Conservation (phyloP, 2,113 vertebrate genomes). For the Beaufortia kweichowensis region DNA sequence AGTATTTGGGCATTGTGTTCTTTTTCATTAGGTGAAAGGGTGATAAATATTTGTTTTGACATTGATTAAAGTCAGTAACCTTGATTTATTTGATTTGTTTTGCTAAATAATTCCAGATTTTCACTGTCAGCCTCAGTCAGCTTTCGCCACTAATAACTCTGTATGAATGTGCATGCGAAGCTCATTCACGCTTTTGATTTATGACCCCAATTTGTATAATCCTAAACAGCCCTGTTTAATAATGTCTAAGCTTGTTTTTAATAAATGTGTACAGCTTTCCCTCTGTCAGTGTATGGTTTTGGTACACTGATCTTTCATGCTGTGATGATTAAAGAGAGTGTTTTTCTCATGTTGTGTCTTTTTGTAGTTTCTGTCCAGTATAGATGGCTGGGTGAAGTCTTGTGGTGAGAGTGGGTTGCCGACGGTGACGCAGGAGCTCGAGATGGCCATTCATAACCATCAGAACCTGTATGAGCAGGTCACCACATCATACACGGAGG, state of each 20-base stretch:
- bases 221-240: constrained; percentile 12
- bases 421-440: constrained; percentile 86
- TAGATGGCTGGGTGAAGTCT: constrained; percentile 90
- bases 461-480: constrained; percentile 94
- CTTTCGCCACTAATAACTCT: constrained; percentile 16
- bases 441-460: constrained; percentile 89
- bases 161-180: constrained; percentile 29
- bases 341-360: constrained; percentile 50
- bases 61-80: background rate
- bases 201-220: constrained; percentile 32
- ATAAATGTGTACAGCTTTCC: constrained; percentile 10
- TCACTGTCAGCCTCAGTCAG: background rate
- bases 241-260: constrained; percentile 29
- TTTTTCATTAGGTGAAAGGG: background rate
- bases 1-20: too few relatives aligned
- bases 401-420: constrained; percentile 92
- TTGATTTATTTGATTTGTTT: constrained; percentile 3
- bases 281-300: background rate
- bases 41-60: background rate
- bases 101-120: background rate
- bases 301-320: background rate
- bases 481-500: constrained; percentile 93
- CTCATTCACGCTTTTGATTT: constrained; percentile 32
- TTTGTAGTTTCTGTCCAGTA: constrained; percentile 86
- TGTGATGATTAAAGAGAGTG: background rate